phyloP scores from a whole-genome alignment of 1,140 invertebrate species.

The Drusus annulatus region DNA sequence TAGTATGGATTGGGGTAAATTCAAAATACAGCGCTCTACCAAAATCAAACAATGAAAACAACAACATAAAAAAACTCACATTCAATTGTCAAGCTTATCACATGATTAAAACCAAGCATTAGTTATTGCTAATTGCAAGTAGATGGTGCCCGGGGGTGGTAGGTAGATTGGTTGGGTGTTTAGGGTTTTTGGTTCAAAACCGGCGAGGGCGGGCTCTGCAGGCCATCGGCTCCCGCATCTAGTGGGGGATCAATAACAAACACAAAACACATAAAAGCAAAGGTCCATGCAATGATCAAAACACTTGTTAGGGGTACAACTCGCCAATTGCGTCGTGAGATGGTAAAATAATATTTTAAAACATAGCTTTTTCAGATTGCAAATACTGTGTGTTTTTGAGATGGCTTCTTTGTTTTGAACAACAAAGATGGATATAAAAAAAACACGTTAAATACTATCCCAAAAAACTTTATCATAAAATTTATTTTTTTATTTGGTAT shows the following conservation, averaged over 20 bases:
- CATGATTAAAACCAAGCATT: conserved; percentile 59
- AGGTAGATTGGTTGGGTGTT: conserved; percentile 44
- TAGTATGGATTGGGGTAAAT: too few species aligned
- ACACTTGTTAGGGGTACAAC: too few species aligned
- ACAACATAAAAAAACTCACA: conserved; percentile 56
- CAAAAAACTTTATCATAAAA: too few species aligned
- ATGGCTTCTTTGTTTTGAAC: too few species aligned
- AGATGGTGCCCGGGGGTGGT: conserved; percentile 36
- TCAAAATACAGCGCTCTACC: too few species aligned
- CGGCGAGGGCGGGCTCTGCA: conserved; percentile 47
- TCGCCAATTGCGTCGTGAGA: too few species aligned
- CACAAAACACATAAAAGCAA: conserved; percentile 59
- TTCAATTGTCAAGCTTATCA: conserved; percentile 57
- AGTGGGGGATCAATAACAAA: conserved; percentile 53
- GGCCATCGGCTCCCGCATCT: conserved; percentile 55
- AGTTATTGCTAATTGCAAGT: conserved; percentile 54
- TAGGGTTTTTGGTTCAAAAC: conserved; percentile 56
- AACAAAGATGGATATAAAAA: too few species aligned
- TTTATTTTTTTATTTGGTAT: too few species aligned
- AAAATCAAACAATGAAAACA: conserved; percentile 23
- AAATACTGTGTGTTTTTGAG: too few species aligned
- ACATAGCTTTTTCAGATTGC: too few species aligned
- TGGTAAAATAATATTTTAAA: too few species aligned
- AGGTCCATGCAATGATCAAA: conserved; percentile 33
- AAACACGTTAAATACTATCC: too few species aligned